Base-by-base conservation (phyloP, 2,797 vertebrate genomes). In the Lemur catta region DNA sequence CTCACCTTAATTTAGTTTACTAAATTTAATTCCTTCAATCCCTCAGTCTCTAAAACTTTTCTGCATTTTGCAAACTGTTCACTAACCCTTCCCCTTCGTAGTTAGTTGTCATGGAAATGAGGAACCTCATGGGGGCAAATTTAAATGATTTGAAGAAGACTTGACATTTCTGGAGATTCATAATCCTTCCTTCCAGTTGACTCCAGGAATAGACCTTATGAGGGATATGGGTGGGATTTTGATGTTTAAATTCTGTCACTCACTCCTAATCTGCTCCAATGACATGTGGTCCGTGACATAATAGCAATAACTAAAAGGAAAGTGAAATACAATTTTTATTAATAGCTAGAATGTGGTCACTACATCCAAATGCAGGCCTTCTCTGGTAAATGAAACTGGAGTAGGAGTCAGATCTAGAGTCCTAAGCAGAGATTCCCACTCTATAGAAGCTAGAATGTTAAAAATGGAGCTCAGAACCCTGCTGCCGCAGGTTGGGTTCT, bases 21-120 rank as follows among this genome's bases (percentile, higher is more conserved):
- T 85, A 90, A 78, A 91, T 94, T 95, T 80, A 96, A 90, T 89
- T 94, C 50, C 43, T 95, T 84, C 71, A 92, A 41, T 89, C 90
- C 24, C 11, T 84, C 38, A 84, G 50, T 80, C 59, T 85, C 52
- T 7, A 72, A 93, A 92, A 78, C 50, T 92, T 91, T 89, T 87
- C 81, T 71, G 52, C 65, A 65, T 78, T 81, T 91, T 97, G 6
- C 11, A 82, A 87, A 79, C 43, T 86, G 4, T 93, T 97, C 95
- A 91, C 65, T 84, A 89, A 81, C 35, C 33, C 80, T 89, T 89
- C 17, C 71, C 33, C 30, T 43, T 97, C 91, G 46, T 15, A 89
- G 95, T 89, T 97, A 89, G 96, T 89, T 97, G 93, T 96, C 96
- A 94, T 97, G 92, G 89, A 91, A 94, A 96, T 95, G 57, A 95